A percentile compares a stretch with the other conserved stretches of the same genome.
phyloP scores from a whole-genome alignment of 2,888 invertebrate genomes.

The Drosophila limbata region DNA sequence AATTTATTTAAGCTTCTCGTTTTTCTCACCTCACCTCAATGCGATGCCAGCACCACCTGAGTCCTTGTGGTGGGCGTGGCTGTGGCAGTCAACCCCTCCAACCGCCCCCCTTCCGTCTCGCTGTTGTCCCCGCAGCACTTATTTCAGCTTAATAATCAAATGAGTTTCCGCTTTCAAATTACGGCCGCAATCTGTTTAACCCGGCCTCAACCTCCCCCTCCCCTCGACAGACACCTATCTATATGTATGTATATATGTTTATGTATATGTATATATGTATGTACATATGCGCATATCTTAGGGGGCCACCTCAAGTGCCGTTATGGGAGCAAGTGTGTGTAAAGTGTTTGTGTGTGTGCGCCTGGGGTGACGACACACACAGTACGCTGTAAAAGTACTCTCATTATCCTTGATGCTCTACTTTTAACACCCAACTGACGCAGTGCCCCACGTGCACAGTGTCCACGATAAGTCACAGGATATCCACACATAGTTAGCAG shows the following conservation, averaged over 20 bases:
- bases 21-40: conserved; percentile 59
- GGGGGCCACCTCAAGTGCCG: conserved; percentile 55
- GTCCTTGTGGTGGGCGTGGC: conserved; percentile 20
- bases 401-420: conserved; percentile 77
- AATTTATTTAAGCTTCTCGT: conserved; percentile 78
- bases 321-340: conserved; percentile 38
- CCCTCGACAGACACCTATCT: conserved; percentile 45
- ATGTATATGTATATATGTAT: conserved; percentile 28
- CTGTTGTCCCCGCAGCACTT: conserved; percentile 50
- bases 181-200: conserved; percentile 80
- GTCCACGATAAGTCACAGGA: conserved; percentile 31
- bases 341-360: conserved; percentile 21
- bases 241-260: conserved; percentile 44
- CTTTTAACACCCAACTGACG: conserved; percentile 61
- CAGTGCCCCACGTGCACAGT: conserved; percentile 36
- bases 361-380: conserved; percentile 35
- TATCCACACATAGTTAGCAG: conserved; percentile 14
- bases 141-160: conserved; percentile 80
- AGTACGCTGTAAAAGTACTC: conserved; percentile 67
- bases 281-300: conserved; percentile 40
- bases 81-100: neutral
- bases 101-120: neutral
- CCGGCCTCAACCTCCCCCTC: conserved; percentile 23
- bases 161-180: conserved; percentile 80
- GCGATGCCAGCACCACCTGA: conserved; percentile 46